phyloP scores from a whole-genome alignment of 2,888 invertebrate genomes.

The Fragum whitleyi region DNA sequence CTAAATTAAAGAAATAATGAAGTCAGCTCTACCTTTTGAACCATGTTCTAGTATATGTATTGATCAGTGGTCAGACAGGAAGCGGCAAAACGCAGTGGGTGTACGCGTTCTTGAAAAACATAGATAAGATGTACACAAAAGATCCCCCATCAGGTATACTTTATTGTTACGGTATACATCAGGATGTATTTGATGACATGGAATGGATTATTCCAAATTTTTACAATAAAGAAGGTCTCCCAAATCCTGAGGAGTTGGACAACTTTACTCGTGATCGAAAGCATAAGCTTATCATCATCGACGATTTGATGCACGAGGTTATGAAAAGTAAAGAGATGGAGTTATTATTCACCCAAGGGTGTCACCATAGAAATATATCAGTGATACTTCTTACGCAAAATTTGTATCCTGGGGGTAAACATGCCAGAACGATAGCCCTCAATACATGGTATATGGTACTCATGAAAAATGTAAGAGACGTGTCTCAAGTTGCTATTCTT shows the following conservation, averaged over 20 bases:
- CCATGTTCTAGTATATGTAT: too few relatives aligned
- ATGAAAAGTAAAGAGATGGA: too few relatives aligned
- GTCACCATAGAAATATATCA: constrained; percentile 13
- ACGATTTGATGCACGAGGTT: constrained; percentile 47
- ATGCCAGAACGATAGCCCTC: too few relatives aligned
- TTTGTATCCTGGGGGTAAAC: too few relatives aligned
- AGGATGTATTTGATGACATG: constrained; percentile 37
- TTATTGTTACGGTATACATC: constrained; percentile 46
- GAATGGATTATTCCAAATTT: constrained; percentile 30
- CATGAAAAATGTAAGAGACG: too few relatives aligned
- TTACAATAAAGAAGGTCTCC: constrained; percentile 26
- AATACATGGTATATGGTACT: too few relatives aligned
- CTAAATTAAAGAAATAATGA: constrained; percentile 48
- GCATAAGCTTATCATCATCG: constrained; percentile 40
- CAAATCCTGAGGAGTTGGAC: constrained; percentile 28
- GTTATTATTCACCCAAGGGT: constrained; percentile 20
- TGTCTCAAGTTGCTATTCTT: too few relatives aligned
- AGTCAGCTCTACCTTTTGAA: constrained; percentile 41
- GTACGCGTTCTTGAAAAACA: constrained; percentile 40
- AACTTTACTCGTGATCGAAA: constrained; percentile 26
- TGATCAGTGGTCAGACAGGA: constrained; percentile 44
- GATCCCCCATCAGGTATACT: constrained; percentile 31
- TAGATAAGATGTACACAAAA: constrained; percentile 29
- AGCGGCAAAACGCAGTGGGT: too few relatives aligned
- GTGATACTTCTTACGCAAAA: constrained; percentile 29